Percentiles rank a stretch among this genome's conserved stretches.
Conservation (phyloP, 2,888 invertebrate genomes). For the Cephus runcator region DNA sequence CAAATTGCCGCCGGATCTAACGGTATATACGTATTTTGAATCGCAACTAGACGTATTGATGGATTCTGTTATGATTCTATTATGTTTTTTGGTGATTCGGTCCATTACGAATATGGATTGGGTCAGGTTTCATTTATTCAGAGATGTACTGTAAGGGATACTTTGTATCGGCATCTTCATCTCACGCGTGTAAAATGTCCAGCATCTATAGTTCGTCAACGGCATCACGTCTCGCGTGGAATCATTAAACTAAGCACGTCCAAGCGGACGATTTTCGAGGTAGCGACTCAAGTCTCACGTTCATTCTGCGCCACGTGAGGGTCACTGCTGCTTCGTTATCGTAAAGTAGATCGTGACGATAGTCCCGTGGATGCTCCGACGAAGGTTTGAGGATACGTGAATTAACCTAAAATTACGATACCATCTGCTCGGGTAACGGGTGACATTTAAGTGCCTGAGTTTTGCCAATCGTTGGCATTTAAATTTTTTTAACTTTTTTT, state of each 20-base stretch:
- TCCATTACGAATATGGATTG: background rate
- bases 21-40: background rate
- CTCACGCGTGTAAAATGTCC: background rate
- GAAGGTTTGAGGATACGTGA: background rate
- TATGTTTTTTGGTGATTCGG: background rate
- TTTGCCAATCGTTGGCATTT: background rate
- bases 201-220: background rate
- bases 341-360: background rate
- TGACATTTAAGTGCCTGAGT: background rate
- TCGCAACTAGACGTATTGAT: background rate
- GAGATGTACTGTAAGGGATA: background rate
- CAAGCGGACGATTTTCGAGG: background rate
- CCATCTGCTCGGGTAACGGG: background rate
- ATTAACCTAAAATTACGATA: background rate
- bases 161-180: background rate
- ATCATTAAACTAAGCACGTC: background rate
- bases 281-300: background rate
- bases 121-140: background rate
- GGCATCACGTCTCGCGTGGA: background rate
- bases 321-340: background rate
- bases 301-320: background rate
- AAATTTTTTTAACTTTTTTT: background rate
- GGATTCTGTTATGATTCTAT: background rate
- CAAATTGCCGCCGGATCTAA: background rate
- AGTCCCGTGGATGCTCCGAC: background rate